Base-by-base conservation (phyloP, 2,888 invertebrate genomes). In the Periphyllus acericola region DNA sequence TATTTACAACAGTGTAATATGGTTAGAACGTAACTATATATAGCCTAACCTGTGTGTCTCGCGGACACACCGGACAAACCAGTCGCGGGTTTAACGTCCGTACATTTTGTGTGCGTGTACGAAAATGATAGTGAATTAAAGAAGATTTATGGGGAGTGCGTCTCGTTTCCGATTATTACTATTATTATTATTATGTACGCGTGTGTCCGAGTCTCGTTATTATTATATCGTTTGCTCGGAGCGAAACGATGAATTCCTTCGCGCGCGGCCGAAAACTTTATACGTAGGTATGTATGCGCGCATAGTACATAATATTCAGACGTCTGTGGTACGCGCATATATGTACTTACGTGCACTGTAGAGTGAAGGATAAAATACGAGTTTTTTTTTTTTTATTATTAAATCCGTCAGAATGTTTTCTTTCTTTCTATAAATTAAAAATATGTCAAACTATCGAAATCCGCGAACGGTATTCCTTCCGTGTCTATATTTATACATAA, bases 41-140 rank as follows among this genome's bases (percentile, higher is more conserved):
- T 68, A 68, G 29, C 11, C n/a, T 21, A 3, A 29, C 68, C n/a
- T 68, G 29, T 60, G 25, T 3, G 11, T 68, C 68, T 68, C 68
- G 66, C 25, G 66, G 3, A 3, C 55, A 55, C 66, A 68, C 29
- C 68, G 68, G 68, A 68, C 68, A 68, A 68, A 68, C 68, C 68
- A 68, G 68, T 68, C 68, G 29, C 68, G n/a, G 71, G 32, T 71
- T 71, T 71, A 71, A 71, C 71, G 71, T 1, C 71, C 71, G 29
- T 46, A 46, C 14, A 46, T 25, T 25, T 21, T 5, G 32, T 32
- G 5, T 72, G 46, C 1, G 34, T 19, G 3, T 11, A n/a, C 9
- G 72, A 72, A 83, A 52, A 71, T 68, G 29, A 82, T 71, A 25
- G 81, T 46, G 46, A 71, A 71, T 68, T 71, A 68, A 79, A 79